Conservation (phyloP, 37 sponge, comb jelly and placozoan genomes). For the Chondrosia reniformis region DNA sequence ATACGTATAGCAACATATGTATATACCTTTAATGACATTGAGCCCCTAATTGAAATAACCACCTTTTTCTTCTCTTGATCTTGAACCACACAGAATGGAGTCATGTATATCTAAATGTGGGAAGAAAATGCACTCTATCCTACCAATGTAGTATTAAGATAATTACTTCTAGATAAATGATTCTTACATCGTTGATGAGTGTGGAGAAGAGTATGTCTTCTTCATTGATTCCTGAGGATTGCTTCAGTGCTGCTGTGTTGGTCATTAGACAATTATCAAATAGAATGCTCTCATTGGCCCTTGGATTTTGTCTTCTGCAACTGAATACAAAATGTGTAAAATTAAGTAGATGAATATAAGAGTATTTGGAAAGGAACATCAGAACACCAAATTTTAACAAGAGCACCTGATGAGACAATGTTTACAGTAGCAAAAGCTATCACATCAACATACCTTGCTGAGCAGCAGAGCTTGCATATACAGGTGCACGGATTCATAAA, state of each 20-base stretch:
- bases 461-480: slow-evolving; percentile 13
- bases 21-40: slow-evolving; percentile 72
- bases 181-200: slow-evolving; percentile 43
- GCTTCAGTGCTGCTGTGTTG: slow-evolving; percentile 2
- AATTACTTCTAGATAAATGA: no score
- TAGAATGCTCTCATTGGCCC: not conserved
- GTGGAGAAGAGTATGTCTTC: not conserved
- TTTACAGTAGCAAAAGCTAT: no score
- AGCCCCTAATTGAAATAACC: slow-evolving; percentile 68
- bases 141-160: no score
- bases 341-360: no score
- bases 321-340: no score
- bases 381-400: no score
- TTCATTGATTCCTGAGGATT: not conserved
- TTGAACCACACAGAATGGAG: slow-evolving; percentile 59
- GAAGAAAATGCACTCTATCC: not conserved
- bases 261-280: not conserved
- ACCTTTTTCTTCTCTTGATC: slow-evolving; percentile 53
- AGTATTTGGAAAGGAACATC: no score
- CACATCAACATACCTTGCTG: no score
- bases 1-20: no score
- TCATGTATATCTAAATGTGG: slow-evolving; percentile 13
- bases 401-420: no score
- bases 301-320: not conserved
- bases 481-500: slow-evolving; percentile 34